Conservation (phyloP, 1,140 invertebrate genomes). For the Lineus longissimus region DNA sequence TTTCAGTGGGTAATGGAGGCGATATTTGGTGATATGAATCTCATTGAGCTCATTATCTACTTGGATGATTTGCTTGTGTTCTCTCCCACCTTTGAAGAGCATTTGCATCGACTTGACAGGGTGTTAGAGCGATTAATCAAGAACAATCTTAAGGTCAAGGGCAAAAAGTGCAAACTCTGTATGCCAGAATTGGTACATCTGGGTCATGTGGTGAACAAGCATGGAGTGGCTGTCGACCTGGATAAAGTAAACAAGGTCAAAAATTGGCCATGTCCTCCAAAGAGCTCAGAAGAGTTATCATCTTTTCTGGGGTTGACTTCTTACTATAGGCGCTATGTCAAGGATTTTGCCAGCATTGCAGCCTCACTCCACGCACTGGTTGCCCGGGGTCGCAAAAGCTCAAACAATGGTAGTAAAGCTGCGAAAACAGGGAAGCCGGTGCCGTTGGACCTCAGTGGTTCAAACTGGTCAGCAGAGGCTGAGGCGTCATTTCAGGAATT, state of each 20-base stretch:
- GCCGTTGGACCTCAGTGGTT: not conserved
- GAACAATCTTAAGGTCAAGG: conserved; percentile 6
- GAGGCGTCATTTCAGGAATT: not conserved
- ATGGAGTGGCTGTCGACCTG: not conserved
- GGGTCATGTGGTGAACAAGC: conserved; percentile 6
- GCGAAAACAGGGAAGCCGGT: not conserved
- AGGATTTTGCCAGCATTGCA: conserved; percentile 21
- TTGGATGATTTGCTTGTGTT: conserved; percentile 16
- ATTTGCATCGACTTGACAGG: conserved; percentile 14
- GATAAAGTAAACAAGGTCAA: not conserved
- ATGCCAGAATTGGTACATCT: not conserved
- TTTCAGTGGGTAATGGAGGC: conserved; percentile 29
- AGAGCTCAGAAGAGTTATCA: not conserved
- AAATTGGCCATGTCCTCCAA: not conserved
- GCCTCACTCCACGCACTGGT: conserved; percentile 12
- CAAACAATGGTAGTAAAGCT: not conserved
- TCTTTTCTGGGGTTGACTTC: not conserved
- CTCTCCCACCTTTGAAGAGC: conserved; percentile 24
- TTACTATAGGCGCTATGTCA: conserved; percentile 32
- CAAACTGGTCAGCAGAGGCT: not conserved
- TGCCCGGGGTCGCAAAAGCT: not conserved
- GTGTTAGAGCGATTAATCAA: not conserved
- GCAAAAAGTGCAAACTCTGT: conserved; percentile 13
- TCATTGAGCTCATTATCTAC: not conserved
- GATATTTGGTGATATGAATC: conserved; percentile 20